Conservation (phyloP, 1,140 invertebrate species). For the Drosophila sproati region DNA sequence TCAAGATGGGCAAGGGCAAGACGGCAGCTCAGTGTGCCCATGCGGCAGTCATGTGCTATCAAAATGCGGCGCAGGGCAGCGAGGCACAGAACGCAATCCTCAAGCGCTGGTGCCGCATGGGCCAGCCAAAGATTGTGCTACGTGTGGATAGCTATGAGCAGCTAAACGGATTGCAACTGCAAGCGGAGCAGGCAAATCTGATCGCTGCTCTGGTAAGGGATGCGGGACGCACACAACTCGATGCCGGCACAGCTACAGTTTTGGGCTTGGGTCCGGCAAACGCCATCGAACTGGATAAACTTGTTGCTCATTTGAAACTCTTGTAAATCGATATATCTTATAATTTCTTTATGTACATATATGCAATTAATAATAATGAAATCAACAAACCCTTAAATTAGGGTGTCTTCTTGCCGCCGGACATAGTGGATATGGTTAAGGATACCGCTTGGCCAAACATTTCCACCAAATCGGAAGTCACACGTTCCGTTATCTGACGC, state of each 20-base stretch:
- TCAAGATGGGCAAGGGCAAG: conserved; percentile 93
- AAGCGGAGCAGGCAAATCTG: conserved; percentile 87
- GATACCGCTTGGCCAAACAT: conserved; percentile 82
- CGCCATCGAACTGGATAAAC: conserved; percentile 87
- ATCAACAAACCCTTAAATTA: conserved; percentile 14
- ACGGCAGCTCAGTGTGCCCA: conserved; percentile 93
- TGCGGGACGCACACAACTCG: conserved; percentile 91
- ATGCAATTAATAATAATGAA: conserved; percentile 31
- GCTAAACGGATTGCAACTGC: conserved; percentile 85
- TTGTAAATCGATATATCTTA: conserved; percentile 84
- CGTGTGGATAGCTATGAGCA: conserved; percentile 86
- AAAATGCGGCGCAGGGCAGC: conserved; percentile 85
- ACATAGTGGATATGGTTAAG: conserved; percentile 76
- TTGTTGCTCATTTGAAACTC: conserved; percentile 90
- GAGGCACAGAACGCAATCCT: conserved; percentile 84
- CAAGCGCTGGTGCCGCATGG: conserved; percentile 88
- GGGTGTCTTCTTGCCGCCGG: conserved; percentile 40
- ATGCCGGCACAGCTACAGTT: conserved; percentile 88
- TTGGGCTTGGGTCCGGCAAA: conserved; percentile 91
- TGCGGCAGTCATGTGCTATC: conserved; percentile 89
- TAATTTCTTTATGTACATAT: conserved; percentile 5
- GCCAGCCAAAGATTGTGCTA: conserved; percentile 92
- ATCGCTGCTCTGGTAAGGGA: conserved; percentile 88
- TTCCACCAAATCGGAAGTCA: conserved; percentile 84
- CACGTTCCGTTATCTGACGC: conserved; percentile 87